Evolutionary conservation across 2,888 invertebrate species (phyloP).

Genomic region (Megaustenia siamemsis): DNA sequence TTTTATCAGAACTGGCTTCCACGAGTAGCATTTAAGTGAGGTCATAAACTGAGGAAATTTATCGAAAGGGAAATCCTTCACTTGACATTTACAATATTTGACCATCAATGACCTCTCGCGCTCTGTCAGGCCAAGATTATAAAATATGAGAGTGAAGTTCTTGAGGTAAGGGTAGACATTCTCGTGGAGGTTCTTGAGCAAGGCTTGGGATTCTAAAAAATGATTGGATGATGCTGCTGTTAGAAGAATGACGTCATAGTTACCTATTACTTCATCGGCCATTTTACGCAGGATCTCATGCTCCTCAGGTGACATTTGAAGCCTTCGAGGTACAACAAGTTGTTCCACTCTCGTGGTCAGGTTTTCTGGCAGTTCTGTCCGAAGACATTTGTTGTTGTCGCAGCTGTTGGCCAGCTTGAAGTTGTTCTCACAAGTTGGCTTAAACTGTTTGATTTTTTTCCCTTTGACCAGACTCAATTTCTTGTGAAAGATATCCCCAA

Average conservation of each 20-base stretch:
- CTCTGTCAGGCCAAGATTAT: conserved; percentile 37
- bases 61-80: conserved; percentile 47
- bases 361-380: conserved; percentile 17
- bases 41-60: conserved; percentile 37
- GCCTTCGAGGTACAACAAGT: not conserved
- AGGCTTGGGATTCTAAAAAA: conserved; percentile 48
- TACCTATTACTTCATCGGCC: conserved; percentile 12
- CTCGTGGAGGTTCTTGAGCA: conserved; percentile 46
- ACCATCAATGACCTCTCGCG: conserved; percentile 27
- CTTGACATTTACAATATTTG: conserved; percentile 41
- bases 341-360: conserved; percentile 2
- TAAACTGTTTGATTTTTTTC: not conserved
- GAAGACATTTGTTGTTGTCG: conserved; percentile 28
- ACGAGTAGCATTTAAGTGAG: conserved; percentile 37
- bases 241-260: conserved; percentile 49
- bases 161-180: conserved; percentile 47
- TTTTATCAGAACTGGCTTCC: conserved; percentile 51
- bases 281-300: conserved; percentile 27
- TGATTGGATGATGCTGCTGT: conserved; percentile 55
- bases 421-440: conserved; percentile 28
- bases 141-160: conserved; percentile 40
- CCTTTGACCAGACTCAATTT: not conserved
- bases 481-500: not conserved
- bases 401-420: conserved; percentile 36
- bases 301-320: conserved; percentile 4